These are phyloP conservation scores for Pelecanus crispus DNA, from an alignment of 2,113 vertebrate genomes.

Conservation along the genomic window DNA sequence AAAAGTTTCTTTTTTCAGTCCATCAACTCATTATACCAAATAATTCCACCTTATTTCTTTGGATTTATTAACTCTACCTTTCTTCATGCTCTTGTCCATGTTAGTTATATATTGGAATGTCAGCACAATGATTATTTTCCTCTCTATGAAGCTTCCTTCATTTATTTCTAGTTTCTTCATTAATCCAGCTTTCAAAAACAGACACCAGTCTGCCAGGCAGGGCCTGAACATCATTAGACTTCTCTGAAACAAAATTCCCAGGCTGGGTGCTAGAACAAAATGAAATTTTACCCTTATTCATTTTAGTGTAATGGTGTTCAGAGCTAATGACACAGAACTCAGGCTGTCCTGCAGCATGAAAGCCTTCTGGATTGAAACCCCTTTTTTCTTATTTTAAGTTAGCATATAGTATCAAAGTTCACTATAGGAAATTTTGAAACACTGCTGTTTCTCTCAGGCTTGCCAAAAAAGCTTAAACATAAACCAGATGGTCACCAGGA, in stretches of 20 bases:
- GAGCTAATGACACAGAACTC: neutral
- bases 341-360: rapidly evolving
- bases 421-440: neutral
- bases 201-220: neutral
- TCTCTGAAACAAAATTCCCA: neutral
- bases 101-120: neutral
- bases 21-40: neutral
- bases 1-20: neutral
- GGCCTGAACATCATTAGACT: neutral
- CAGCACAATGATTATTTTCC: neutral
- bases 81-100: neutral
- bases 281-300: neutral
- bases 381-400: neutral
- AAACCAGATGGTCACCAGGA: neutral
- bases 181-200: neutral
- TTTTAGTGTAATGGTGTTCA: neutral
- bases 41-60: neutral
- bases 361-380: neutral
- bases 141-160: neutral
- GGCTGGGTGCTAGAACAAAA: neutral
- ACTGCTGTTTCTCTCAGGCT: neutral
- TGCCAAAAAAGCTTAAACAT: neutral
- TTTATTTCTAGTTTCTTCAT: neutral
- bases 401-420: neutral
- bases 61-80: neutral